Percentiles rank a stretch among this genome's conserved stretches.
Conservation (phyloP, 2,113 vertebrate genomes). For the Zosterops hypoxanthus region DNA sequence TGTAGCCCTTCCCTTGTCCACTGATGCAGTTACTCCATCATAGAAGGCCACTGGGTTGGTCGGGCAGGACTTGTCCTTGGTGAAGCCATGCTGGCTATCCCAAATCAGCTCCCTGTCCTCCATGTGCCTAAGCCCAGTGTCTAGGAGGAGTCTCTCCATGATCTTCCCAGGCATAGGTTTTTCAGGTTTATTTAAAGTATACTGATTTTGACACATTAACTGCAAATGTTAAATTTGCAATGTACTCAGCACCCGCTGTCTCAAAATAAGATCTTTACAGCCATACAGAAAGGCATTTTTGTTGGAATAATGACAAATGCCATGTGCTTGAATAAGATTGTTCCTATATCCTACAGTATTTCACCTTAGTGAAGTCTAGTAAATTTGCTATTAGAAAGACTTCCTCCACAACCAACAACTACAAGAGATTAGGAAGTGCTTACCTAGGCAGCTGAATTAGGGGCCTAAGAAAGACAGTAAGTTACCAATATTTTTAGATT, state of each 20-base stretch:
- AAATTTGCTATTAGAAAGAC: background rate
- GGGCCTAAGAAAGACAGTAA: background rate
- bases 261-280: background rate
- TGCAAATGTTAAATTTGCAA: background rate
- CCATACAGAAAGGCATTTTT: background rate
- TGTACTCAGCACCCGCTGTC: background rate
- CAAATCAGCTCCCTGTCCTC: background rate
- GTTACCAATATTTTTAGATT: background rate
- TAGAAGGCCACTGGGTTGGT: background rate
- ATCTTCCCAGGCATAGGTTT: background rate
- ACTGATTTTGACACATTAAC: background rate
- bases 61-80: background rate
- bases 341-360: background rate
- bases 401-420: background rate
- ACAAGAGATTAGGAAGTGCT: background rate
- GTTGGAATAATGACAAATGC: background rate
- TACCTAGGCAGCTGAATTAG: background rate
- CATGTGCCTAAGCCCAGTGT: background rate
- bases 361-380: background rate
- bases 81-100: background rate
- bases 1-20: background rate
- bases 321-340: background rate
- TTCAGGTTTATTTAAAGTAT: rapidly evolving
- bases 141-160: background rate
- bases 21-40: background rate